These are phyloP conservation scores for Hyles vespertilio DNA, from an alignment of 1,140 invertebrate genomes.

Conservation along the genomic window DNA sequence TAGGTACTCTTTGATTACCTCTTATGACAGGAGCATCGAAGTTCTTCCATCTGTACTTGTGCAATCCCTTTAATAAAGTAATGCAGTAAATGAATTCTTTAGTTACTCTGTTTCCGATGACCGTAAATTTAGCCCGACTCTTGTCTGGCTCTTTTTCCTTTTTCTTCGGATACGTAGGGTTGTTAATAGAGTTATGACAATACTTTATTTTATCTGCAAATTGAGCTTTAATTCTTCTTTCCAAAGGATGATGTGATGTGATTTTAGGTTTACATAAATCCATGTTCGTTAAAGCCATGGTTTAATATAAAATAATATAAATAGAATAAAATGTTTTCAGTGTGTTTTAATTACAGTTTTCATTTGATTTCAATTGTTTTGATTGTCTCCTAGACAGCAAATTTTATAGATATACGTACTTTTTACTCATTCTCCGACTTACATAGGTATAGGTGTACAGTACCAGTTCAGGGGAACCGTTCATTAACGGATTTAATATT, in stretches of 20 bases:
- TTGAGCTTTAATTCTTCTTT: constrained; percentile 40
- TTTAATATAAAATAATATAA: no score
- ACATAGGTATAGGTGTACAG: no score
- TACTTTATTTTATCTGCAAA: constrained; percentile 38
- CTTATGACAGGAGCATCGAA: constrained; percentile 51
- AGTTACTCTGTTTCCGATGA: constrained; percentile 52
- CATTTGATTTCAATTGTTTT: no score
- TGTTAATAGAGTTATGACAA: constrained; percentile 53
- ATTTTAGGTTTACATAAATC: constrained; percentile 9
- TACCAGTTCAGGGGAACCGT: no score
- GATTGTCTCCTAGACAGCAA: no score
- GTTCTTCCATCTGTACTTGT: constrained; percentile 47
- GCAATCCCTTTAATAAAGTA: constrained; percentile 46
- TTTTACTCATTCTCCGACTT: no score
- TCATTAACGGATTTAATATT: no score
- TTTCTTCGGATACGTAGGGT: constrained; percentile 40
- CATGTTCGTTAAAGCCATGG: not conserved
- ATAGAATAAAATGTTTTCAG: no score
- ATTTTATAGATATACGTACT: no score
- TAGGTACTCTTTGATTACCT: constrained; percentile 29
- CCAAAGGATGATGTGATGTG: constrained; percentile 46
- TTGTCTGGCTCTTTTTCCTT: constrained; percentile 20
- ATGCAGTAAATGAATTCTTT: constrained; percentile 58
- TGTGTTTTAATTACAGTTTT: not conserved
- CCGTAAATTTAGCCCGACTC: constrained; percentile 39